Evolutionary conservation across 2,888 invertebrate species (phyloP).

Genomic region (Melinaea menophilus): DNA sequence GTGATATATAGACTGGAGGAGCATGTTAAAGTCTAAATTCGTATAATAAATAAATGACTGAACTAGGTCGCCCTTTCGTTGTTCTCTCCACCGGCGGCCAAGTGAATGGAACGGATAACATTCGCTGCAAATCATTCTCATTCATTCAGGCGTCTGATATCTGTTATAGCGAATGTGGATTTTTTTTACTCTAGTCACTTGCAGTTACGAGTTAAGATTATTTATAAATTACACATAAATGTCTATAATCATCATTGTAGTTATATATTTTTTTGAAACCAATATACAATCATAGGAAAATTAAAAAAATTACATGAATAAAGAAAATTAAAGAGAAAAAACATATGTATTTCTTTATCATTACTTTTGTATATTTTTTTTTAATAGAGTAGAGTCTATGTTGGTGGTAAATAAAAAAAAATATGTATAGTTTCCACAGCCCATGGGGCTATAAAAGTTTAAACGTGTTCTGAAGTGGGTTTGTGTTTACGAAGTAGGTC

Average conservation of each 20-base stretch:
- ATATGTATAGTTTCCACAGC: constrained; percentile 16
- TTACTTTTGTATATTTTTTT: background rate
- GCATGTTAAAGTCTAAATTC: constrained; percentile 9
- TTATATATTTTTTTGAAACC: too few relatives aligned
- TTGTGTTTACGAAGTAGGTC: constrained; percentile 28
- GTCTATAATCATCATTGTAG: too few relatives aligned
- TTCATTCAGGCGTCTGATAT: constrained; percentile 32
- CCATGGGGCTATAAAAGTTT: constrained; percentile 26
- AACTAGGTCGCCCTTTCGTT: constrained; percentile 30
- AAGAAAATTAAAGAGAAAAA: too few relatives aligned
- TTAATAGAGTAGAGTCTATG: background rate
- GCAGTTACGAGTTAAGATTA: too few relatives aligned
- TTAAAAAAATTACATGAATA: too few relatives aligned
- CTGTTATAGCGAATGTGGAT: constrained; percentile 8
- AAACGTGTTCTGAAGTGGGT: constrained; percentile 25
- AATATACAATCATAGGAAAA: too few relatives aligned
- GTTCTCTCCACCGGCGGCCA: constrained; percentile 21
- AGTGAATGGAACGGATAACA: constrained; percentile 32
- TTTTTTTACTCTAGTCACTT: too few relatives aligned
- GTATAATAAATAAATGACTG: constrained; percentile 26
- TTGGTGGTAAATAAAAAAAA: background rate
- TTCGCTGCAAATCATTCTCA: constrained; percentile 28
- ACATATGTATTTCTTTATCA: background rate
- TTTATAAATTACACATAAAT: too few relatives aligned
- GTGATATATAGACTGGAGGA: background rate